Base-by-base conservation (phyloP, 2,797 vertebrate genomes). In the Discoglossus pictus region DNA sequence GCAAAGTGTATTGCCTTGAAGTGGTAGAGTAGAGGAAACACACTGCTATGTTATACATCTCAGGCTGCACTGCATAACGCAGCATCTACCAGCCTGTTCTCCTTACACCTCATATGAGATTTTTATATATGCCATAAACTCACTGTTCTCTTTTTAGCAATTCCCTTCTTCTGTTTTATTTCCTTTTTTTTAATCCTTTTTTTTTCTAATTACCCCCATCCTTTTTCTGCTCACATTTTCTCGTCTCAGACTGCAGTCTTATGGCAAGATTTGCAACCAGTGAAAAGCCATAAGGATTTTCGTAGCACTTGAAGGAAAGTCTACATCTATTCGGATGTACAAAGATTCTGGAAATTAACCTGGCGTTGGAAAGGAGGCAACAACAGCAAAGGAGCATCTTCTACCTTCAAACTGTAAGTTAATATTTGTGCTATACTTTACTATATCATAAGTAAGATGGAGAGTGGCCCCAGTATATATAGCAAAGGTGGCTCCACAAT, bases 1-100 rank as follows among this genome's bases (percentile, higher is more conserved):
- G 68, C 54, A 64, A 71, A 71, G 68, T 71, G 68, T 64, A 71
- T 64, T 58, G 61, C 68, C 68, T 71, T 71, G 68, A 71, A 71
- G 68, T 71, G 68, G 68, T 59, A 65, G 61, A 61, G 38, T 18
- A 59, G 61, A 59, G 60, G 53, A 71, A 71, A 35, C 60, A 50
- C 68, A 70, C 27, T 39, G 40, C 67, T 55, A 70, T 63, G 51
- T 39, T 56, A 59, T 52, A 71, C 60, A 71, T 71, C 68, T 62
- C 59, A 56, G 43, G 2, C 60, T 64, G 51, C 68, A 56, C 68
- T 58, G 35, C 44, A 64, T 24, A 63, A 21, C 60, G 21, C 52
- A 71, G 52, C 52, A 64, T 64, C 52, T 40, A 63, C 59, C 35
- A 48, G 59, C 11, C 51, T 34, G 17, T 39, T 8, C 17, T 44